Base-by-base conservation (phyloP, 1,140 invertebrate genomes). In the Heliothis virescens region DNA sequence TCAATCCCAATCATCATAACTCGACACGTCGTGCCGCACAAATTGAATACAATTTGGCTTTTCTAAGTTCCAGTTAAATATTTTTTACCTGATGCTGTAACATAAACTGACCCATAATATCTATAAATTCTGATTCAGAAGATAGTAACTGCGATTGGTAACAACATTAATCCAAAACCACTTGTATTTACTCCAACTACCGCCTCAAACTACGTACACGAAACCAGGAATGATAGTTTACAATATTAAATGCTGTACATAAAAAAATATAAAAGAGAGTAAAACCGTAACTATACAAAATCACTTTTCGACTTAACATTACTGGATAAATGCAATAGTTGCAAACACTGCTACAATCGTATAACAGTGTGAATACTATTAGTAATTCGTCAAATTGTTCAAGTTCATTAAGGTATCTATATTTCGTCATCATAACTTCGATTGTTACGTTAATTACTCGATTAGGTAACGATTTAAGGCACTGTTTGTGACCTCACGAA, bases 291-390 rank as follows among this genome's bases (percentile, higher is more conserved):
- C 91, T 93, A 90, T 89, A 92, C 86, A 92, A 87, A 78, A 92
- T 92, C 90, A 92, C 90, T 91, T 88, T 84, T 78, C 80, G 65
- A 81, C 89, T 90, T 91, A 90, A 86, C 81, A 83, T 41, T 92
- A 93, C 80, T 92, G 89, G 88, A 94, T 93, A 92, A 93, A 93
- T 92, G 91, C 90, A 93, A 91, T 87, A 91, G 89, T 92, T 82
- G 87, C 85, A 81, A 62, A 83, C 87, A 89, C 89, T 85, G 90
- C 78, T 82, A 86, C 90, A 79, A 81, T 59, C 62, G 60, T 85
- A 88, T 83, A 88, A 87, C 80, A 86, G 87, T 83, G 89, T 84
- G 76, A 90, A 91, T 91, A 91, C 90, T 91, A 88, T 77, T 78
- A 87, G 86, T 86, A 90, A 90, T 86, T 90, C 86, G 87, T 87